Evolutionary conservation across 2,113 vertebrate species (phyloP), one percentile per base, ranked within the genome.

Genomic region (Stigmatopora argus): DNA sequence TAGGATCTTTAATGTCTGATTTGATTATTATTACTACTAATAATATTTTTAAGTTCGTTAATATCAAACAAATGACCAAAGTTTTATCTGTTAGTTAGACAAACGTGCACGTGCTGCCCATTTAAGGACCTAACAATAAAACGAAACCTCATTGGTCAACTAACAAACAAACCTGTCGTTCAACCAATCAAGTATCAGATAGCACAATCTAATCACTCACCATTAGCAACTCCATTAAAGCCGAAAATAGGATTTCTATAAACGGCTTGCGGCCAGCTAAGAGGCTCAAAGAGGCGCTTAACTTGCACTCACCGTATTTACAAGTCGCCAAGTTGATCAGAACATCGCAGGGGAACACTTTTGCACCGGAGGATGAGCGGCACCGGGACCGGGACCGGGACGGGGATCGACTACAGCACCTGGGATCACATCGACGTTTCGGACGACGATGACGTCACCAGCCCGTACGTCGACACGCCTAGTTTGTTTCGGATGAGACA

Each of bases 361-460:
- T 59, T 59, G 57, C 17, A 31, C 49, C 0, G 47, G 10, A 58
- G 9, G 69, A 92, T 89, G 81, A 94, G 92, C 90, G 94, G 93
- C 89, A 69, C 44, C 80, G 64, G 87, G 19, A 9, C 85, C 89
- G 94, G 93, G 90, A 69, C 44, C 80, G 64, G 87, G 23, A 8
- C 85, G 59, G 93, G 92, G 81, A 89, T 95, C 80, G 93, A 96
- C 64, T 95, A 96, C 86, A 94, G 95, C 78, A 89, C 86, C 74
- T 97, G 95, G 94, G 94, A 97, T 65, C 94, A 96, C 77, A 94
- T 95, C 78, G 92, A 95, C 59, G 93, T 96, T 73, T 96, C 95
- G 0, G 94, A 96, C 68, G 95, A 97, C 64, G 95, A 96, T 65
- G 95, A 97, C 9, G 92, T 91, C 56, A 92, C 92, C 31, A 91